Percentiles rank a stretch among this genome's conserved stretches.
Evolutionary conservation across 2,113 vertebrate genomes (phyloP).

Genomic region (Phalacrocorax carbo): DNA sequence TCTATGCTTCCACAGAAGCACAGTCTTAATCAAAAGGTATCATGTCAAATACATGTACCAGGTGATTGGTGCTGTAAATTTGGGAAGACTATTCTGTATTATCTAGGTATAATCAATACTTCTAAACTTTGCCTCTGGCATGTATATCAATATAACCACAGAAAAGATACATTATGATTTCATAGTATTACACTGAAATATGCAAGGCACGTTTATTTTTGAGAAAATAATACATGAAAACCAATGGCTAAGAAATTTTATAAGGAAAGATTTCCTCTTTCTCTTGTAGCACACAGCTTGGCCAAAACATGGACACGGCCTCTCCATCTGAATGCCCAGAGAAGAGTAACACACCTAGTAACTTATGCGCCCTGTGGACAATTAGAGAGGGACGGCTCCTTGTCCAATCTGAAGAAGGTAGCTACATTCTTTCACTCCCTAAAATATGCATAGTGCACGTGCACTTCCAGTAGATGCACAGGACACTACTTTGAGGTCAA

Average conservation of each 20-base stretch:
- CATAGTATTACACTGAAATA: not conserved
- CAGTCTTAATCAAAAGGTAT: not conserved
- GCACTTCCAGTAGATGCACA: not conserved
- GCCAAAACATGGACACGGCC: not conserved
- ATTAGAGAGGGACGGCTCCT: not conserved
- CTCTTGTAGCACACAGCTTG: not conserved
- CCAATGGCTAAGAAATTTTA: not conserved
- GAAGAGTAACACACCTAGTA: not conserved
- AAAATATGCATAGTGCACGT: not conserved
- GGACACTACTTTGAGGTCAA: not conserved
- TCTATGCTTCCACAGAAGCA: not conserved
- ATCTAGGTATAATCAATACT: not conserved
- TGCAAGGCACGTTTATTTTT: not conserved
- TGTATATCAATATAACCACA: not conserved
- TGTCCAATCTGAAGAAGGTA: not conserved
- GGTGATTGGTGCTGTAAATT: not conserved
- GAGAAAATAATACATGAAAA: not conserved
- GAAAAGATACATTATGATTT: not conserved
- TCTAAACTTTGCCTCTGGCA: not conserved
- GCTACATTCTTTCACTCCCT: not conserved
- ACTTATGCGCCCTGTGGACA: not conserved
- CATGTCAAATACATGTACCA: not conserved
- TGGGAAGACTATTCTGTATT: not conserved
- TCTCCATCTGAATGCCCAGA: not conserved
- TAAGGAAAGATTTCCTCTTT: not conserved